A percentile compares a stretch with the other conserved stretches of the same genome.
These are phyloP conservation scores for Xestobium rufovillosum DNA, from an alignment of 2,888 invertebrate species.

Conservation along the genomic window DNA sequence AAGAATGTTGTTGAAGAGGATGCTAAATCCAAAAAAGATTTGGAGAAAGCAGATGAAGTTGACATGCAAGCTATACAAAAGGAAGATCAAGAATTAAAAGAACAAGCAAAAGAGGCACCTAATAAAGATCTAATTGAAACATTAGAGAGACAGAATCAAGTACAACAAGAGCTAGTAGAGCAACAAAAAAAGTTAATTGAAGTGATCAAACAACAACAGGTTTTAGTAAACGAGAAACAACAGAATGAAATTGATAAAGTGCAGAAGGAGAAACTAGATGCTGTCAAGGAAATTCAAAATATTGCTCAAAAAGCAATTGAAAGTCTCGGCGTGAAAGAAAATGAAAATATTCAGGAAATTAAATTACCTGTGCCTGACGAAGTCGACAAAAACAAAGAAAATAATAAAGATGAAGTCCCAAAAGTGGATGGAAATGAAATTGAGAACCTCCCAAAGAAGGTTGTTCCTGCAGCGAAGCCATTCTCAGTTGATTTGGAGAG, in stretches of 20 bases:
- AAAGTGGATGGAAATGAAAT: no score
- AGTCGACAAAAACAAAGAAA: background rate
- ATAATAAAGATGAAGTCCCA: no score
- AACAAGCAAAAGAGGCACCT: conserved; percentile 36
- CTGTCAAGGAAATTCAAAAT: conserved; percentile 37
- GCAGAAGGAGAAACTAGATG: conserved; percentile 34
- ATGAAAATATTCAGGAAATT: background rate
- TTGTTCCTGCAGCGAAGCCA: no score
- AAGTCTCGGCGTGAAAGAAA: conserved; percentile 28
- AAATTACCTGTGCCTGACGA: background rate
- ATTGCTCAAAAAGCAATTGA: conserved; percentile 39
- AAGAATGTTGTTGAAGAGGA: conserved; percentile 6
- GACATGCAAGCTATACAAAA: conserved; percentile 43
- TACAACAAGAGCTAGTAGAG: conserved; percentile 59
- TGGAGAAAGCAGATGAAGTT: conserved; percentile 34
- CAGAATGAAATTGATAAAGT: conserved; percentile 24
- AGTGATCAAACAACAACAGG: conserved; percentile 27
- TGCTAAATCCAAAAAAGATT: conserved; percentile 2
- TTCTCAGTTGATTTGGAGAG: no score
- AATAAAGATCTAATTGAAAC: conserved; percentile 51
- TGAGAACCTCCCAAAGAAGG: background rate
- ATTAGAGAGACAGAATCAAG: conserved; percentile 60
- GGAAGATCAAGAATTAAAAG: conserved; percentile 42
- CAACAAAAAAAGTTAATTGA: conserved; percentile 49
- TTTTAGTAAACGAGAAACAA: conserved; percentile 24